These are phyloP conservation scores for Apis cerana DNA, from an alignment of 1,140 invertebrate species.

Conservation along the genomic window DNA sequence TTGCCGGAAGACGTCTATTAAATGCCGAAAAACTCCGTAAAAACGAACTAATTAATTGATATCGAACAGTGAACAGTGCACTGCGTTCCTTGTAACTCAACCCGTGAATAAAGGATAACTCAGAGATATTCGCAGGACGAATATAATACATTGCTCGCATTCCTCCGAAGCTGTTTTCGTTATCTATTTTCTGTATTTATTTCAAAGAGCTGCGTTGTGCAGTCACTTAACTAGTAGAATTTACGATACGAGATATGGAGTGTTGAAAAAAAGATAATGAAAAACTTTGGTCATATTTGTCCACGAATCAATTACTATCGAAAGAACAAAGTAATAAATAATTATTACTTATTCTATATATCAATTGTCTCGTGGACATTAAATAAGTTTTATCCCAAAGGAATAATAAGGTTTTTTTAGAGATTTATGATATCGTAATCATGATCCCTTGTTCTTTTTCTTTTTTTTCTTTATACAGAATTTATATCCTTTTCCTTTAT, in stretches of 20 bases:
- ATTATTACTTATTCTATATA: background rate
- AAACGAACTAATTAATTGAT: background rate
- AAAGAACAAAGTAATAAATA: background rate
- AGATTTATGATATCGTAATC: background rate
- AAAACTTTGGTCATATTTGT: background rate
- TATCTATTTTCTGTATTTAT: background rate
- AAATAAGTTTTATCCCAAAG: too few relatives aligned
- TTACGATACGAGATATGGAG: background rate
- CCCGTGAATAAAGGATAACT: background rate
- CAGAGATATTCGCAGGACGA: slow-evolving; percentile 30
- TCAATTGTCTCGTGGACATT: background rate
- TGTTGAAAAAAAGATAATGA: background rate
- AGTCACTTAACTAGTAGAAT: background rate
- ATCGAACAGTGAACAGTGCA: background rate
- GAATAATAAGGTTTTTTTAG: too few relatives aligned
- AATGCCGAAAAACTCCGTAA: background rate
- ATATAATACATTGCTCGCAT: slow-evolving; percentile 5
- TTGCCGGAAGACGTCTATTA: background rate
- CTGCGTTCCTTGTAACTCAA: background rate
- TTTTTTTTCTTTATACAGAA: background rate
- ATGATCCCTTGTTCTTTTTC: background rate
- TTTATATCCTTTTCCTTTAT: background rate
- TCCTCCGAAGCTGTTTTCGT: background rate
- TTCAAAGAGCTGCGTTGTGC: background rate
- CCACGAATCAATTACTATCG: background rate